Evolutionary conservation across 2,797 vertebrate genomes (phyloP).

Genomic region (Pipistrellus pipistrellus): DNA sequence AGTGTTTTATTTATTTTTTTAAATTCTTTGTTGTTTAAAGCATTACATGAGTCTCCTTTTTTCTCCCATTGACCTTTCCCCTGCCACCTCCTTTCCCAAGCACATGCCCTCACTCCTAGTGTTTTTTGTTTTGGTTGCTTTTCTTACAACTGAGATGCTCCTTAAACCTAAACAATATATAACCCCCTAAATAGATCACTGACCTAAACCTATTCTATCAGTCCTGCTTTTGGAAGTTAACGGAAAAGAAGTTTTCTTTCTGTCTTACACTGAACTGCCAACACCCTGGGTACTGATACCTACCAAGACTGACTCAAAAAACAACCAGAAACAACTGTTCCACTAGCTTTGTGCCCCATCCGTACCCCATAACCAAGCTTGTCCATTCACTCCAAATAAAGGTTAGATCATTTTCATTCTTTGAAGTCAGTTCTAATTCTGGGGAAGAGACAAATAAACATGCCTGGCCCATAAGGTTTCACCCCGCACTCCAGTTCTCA

Average conservation of each 20-base stretch:
- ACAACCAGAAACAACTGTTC: background rate
- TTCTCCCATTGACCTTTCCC: too few relatives aligned
- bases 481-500: background rate
- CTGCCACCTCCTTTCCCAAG: too few relatives aligned
- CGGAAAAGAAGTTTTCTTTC: background rate
- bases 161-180: slow-evolving; percentile 35
- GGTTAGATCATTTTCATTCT: background rate
- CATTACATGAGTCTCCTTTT: too few relatives aligned
- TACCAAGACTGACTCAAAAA: background rate
- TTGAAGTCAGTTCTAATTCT: background rate
- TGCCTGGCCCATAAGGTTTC: background rate
- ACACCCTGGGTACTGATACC: background rate
- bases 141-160: background rate
- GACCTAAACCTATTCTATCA: background rate
- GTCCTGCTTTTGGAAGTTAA: background rate
- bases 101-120: too few relatives aligned
- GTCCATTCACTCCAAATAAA: background rate
- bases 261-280: background rate
- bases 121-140: background rate
- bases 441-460: background rate
- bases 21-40: too few relatives aligned
- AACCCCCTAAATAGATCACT: background rate
- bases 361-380: background rate
- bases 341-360: background rate
- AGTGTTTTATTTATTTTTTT: background rate